Percentiles rank a stretch among this genome's conserved stretches.
Evolutionary conservation across 2,797 vertebrate genomes (phyloP).

Genomic region (Hippocampus kuda): DNA sequence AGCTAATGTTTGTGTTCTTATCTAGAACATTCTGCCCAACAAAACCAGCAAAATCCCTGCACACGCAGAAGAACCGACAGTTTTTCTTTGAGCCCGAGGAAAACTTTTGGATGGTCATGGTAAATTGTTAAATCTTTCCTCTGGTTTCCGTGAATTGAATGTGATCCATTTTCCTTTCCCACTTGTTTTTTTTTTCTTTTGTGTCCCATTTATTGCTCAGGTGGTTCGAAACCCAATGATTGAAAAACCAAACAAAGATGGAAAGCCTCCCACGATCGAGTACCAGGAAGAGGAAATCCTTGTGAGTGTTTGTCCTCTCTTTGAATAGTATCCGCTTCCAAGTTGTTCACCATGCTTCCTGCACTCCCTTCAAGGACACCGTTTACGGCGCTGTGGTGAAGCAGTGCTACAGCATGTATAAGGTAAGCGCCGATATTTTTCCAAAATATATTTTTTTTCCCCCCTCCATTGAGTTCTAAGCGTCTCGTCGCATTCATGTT

Average conservation of each 20-base stretch:
- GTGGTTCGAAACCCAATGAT: conserved; percentile 92
- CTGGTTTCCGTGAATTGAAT: not conserved
- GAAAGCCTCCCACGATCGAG: conserved; percentile 81
- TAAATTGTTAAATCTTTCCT: conserved; percentile 45
- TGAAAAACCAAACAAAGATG: conserved; percentile 91
- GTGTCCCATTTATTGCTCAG: conserved; percentile 50
- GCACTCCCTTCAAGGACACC: conserved; percentile 73
- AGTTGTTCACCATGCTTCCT: not conserved
- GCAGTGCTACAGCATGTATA: conserved; percentile 98
- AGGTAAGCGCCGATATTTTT: conserved; percentile 63
- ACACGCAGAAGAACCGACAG: conserved; percentile 97
- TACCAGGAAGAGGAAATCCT: conserved; percentile 96
- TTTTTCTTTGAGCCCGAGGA: conserved; percentile 96
- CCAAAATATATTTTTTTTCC: no score
- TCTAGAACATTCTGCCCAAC: conserved; percentile 91
- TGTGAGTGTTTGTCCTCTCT: conserved; percentile 58
- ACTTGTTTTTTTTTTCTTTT: not conserved
- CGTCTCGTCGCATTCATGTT: no score
- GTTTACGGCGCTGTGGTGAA: conserved; percentile 89
- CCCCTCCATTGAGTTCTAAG: no score
- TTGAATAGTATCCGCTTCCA: not conserved
- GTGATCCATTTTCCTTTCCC: not conserved
- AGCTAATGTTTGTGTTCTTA: not conserved
- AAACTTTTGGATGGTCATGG: conserved; percentile 98
- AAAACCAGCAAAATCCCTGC: conserved; percentile 94